Conservation (phyloP, 1,140 invertebrate species). For the Eriosoma lanigerum region DNA sequence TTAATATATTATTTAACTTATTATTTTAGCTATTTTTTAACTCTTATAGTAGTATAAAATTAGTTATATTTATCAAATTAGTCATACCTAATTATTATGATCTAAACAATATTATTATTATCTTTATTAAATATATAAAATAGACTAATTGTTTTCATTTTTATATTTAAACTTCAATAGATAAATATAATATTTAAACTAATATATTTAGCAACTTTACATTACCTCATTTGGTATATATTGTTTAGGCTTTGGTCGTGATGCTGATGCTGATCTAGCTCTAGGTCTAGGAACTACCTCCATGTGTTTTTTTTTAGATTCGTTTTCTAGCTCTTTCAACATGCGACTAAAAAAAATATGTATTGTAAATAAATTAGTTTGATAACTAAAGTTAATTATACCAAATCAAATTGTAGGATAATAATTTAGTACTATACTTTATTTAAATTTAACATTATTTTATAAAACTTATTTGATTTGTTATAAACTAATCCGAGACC, state of each 20-base stretch:
- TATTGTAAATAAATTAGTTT: neutral
- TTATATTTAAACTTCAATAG: too few relatives aligned
- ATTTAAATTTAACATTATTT: neutral
- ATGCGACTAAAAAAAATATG: conserved; percentile 25
- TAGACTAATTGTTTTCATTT: too few relatives aligned
- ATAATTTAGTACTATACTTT: neutral
- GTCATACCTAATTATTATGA: too few relatives aligned
- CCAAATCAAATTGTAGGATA: neutral
- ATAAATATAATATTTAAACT: too few relatives aligned
- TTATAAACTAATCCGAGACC: neutral
- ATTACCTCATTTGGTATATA: conserved; percentile 43
- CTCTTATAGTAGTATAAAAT: too few relatives aligned
- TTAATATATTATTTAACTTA: too few relatives aligned
- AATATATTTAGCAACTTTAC: too few relatives aligned
- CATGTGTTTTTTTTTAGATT: conserved; percentile 38
- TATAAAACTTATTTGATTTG: neutral
- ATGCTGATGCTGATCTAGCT: conserved; percentile 17
- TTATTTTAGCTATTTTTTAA: too few relatives aligned
- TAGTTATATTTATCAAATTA: too few relatives aligned
- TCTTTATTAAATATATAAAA: too few relatives aligned
- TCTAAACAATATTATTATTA: too few relatives aligned
- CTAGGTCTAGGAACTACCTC: neutral
- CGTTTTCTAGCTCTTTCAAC: conserved; percentile 47
- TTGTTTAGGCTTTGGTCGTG: conserved; percentile 26
- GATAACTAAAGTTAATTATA: too few relatives aligned